Evolutionary conservation across 2,888 invertebrate genomes (phyloP), one percentile per base, ranked within the genome.

Genomic region (Panzeria rudis): DNA sequence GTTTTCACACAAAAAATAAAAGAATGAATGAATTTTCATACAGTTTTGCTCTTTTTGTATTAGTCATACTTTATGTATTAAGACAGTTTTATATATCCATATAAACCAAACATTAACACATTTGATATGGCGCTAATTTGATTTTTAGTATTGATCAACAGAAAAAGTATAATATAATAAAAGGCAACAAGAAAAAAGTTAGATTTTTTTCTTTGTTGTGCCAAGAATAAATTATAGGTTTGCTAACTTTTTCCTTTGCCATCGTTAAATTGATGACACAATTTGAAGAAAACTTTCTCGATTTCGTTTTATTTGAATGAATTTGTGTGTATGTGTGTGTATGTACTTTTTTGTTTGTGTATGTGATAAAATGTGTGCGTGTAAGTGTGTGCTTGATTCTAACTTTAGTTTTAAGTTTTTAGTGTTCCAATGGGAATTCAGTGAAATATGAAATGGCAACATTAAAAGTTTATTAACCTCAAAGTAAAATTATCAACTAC

Each of bases 51-150:
- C 35, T 56, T 41, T 17, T n/a, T 32, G 29, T 32, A 17, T 54
- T 76, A 62, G 44, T 76, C 47, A 77, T 71, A 17, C 29, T 47
- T 38, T 66, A 20, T 35, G 68, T 13, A 41, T 41, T 38, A 54
- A 59, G n/a, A 68, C 68, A 47, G 17, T 54, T 44, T 29, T 52
- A 38, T 69, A 20, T 71, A 20, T 54, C 17, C n/a, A 52, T 61
- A 52, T 61, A 44, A 56, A 56, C 35, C 62, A 11, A 32, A 52
- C 56, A 62, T 68, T 47, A 75, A 69, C 38, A 71, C 29, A 64
- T 79, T 79, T 78, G 38, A 56, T 69, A 35, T 69, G 84, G 77
- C 72, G 73, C 81, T 84, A 84, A 84, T 84, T 81, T 78, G 81
- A 84, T 84, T 84, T 81, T 72, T 54, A 81, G 52, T 72, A 81